phyloP scores from a whole-genome alignment of 2,113 vertebrate species.

The Orcinus orca region DNA sequence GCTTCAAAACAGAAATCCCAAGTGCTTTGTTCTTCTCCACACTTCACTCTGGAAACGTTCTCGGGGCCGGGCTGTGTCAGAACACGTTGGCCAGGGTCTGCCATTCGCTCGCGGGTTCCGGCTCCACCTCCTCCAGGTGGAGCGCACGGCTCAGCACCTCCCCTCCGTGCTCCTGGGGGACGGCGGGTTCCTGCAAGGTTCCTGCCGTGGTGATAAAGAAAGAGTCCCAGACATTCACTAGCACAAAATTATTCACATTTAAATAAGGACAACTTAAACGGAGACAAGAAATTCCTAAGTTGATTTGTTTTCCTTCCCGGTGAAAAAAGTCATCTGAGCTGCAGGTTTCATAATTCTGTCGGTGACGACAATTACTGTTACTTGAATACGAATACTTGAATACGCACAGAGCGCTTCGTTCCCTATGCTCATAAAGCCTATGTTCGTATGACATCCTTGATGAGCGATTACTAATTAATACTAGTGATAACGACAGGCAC shows the following conservation, averaged over 20 bases:
- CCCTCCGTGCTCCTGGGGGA: constrained; percentile 80
- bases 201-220: constrained; percentile 69
- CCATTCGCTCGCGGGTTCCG: constrained; percentile 88
- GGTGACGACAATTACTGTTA: rapidly evolving
- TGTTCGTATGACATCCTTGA: too few species aligned
- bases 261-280: rapidly evolving
- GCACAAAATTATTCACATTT: rapidly evolving
- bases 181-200: constrained; percentile 77
- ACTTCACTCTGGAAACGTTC: not conserved
- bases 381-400: not conserved
- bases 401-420: rapidly evolving
- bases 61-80: constrained; percentile 69
- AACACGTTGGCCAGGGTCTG: constrained; percentile 89
- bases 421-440: rapidly evolving
- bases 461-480: too few species aligned
- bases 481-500: rapidly evolving
- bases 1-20: constrained; percentile 62
- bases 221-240: not conserved
- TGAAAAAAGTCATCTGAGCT: not conserved
- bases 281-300: not conserved
- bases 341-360: rapidly evolving
- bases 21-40: constrained; percentile 37
- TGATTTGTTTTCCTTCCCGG: rapidly evolving
- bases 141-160: constrained; percentile 83
- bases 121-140: constrained; percentile 88